These are phyloP conservation scores for Cyprinus carpio DNA, from an alignment of 2,113 vertebrate genomes.

Conservation along the genomic window DNA sequence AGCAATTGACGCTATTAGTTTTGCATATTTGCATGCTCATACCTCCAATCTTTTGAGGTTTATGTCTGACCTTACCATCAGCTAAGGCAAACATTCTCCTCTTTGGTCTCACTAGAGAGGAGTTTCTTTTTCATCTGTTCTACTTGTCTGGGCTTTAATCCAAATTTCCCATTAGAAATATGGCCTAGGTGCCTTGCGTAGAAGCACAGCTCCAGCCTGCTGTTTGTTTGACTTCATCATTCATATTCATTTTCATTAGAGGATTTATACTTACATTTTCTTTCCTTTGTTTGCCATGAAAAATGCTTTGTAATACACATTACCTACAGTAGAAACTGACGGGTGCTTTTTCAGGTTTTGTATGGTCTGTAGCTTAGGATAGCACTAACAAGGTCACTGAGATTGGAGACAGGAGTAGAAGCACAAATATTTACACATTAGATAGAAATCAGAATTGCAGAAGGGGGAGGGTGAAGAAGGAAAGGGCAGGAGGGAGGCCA, in stretches of 20 bases:
- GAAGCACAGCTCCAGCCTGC: conserved; percentile 63
- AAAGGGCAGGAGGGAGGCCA: neutral
- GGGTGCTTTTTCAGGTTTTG: neutral
- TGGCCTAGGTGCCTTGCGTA: conserved; percentile 74
- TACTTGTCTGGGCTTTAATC: conserved; percentile 74
- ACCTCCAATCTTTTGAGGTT: conserved; percentile 16
- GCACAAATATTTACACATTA: conserved; percentile 49
- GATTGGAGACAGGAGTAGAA: conserved; percentile 20
- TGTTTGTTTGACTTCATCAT: conserved; percentile 60
- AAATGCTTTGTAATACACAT: conserved; percentile 27
- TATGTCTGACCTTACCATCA: conserved; percentile 42
- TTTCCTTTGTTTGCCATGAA: conserved; percentile 24
- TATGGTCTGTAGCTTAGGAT: conserved; percentile 37
- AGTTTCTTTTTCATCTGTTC: conserved; percentile 29
- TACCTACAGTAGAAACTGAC: neutral
- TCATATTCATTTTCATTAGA: conserved; percentile 55
- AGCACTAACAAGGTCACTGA: conserved; percentile 36
- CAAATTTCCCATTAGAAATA: conserved; percentile 78
- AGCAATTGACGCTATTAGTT: neutral
- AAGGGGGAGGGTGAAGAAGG: neutral
- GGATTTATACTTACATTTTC: neutral
- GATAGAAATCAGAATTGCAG: no score
- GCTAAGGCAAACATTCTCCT: conserved; percentile 18
- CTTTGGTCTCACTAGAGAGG: conserved; percentile 43
- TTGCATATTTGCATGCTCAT: conserved; percentile 5